Evolutionary conservation across 2,113 vertebrate genomes (phyloP).

Genomic region (Serilophus lunatus): DNA sequence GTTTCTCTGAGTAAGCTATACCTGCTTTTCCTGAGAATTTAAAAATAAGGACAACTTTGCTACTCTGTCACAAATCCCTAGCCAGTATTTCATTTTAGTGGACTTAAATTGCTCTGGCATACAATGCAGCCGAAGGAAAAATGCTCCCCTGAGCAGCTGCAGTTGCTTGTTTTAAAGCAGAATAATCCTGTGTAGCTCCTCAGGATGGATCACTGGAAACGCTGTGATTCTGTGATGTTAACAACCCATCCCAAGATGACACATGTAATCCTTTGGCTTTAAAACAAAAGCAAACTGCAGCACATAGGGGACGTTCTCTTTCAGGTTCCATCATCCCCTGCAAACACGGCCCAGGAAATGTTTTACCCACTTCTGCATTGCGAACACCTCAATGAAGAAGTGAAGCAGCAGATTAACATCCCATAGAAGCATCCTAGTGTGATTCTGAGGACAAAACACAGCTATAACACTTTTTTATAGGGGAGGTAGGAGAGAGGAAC

Average conservation of each 20-base stretch:
- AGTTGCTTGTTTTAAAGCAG: not conserved
- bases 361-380: not conserved
- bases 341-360: not conserved
- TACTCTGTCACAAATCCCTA: constrained; percentile 19
- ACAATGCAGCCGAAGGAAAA: not conserved
- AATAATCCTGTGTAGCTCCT: constrained; percentile 22
- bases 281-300: not conserved
- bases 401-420: not conserved
- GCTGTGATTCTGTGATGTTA: not conserved
- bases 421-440: not conserved
- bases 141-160: not conserved
- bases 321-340: not conserved
- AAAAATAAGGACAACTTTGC: not conserved
- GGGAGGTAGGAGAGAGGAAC: not conserved
- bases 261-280: constrained; percentile 22
- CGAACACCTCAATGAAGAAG: not conserved
- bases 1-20: not conserved
- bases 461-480: not conserved
- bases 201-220: not conserved
- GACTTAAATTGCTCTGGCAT: constrained; percentile 18
- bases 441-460: not conserved
- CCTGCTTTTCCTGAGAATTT: not conserved
- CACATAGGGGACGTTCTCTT: not conserved
- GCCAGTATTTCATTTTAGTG: not conserved
- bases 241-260: constrained; percentile 14